Conservation (phyloP, 2,888 invertebrate genomes). For the Heliconius cydno region DNA sequence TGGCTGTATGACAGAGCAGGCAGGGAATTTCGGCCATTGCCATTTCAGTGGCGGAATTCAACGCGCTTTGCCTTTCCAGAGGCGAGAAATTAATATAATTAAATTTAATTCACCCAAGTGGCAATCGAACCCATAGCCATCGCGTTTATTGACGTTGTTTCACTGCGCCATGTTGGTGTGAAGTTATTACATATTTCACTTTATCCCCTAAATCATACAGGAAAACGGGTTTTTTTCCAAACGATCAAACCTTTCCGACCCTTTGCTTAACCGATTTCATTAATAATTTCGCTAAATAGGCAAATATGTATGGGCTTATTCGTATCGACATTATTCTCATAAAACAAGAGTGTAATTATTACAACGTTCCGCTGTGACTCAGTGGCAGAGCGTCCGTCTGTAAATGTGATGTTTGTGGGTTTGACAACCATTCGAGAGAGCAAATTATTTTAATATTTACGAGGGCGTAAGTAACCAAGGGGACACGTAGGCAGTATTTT, state of each 20-base stretch:
- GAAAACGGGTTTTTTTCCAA: slow-evolving; percentile 6
- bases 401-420: too few species aligned
- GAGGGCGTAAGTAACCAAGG: too few species aligned
- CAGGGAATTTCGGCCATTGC: too few species aligned
- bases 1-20: too few species aligned
- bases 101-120: too few species aligned
- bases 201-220: background rate
- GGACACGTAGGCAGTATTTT: too few species aligned
- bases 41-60: too few species aligned
- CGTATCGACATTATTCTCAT: background rate
- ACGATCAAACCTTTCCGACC: slow-evolving; percentile 4
- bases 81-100: too few species aligned
- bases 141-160: background rate
- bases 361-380: background rate
- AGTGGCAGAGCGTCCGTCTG: too few species aligned
- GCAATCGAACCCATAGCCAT: background rate
- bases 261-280: slow-evolving; percentile 15
- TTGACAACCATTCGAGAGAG: too few species aligned
- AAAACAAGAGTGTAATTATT: background rate
- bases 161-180: background rate
- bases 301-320: background rate
- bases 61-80: too few species aligned
- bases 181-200: background rate
- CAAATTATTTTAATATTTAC: too few species aligned
- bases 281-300: background rate